Percentiles rank a stretch among this genome's conserved stretches.
Conservation (phyloP, 1,140 invertebrate genomes). For the Lucilia cuprina region DNA sequence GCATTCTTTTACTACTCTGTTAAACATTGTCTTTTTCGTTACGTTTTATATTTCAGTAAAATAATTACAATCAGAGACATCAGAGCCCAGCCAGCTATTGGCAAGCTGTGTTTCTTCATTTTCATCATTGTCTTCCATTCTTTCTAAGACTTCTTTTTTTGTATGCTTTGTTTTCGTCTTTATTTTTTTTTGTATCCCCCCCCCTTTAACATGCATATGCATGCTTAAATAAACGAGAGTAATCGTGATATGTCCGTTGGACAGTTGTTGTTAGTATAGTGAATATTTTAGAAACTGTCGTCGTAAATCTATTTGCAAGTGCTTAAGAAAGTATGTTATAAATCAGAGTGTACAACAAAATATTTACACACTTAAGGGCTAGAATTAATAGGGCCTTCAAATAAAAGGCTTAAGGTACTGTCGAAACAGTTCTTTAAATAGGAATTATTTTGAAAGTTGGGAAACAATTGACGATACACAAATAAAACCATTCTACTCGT, state of each 20-base stretch:
- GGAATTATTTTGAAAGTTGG: no score
- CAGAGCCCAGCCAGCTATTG: neutral
- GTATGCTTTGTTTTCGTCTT: neutral
- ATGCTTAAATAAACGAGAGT: constrained; percentile 32
- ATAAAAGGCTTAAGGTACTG: no score
- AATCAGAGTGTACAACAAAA: constrained; percentile 33
- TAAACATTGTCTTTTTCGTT: no score
- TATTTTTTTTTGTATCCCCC: constrained; percentile 4
- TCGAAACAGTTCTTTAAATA: no score
- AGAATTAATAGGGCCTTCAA: neutral
- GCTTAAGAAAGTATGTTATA: constrained; percentile 37
- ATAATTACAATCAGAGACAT: neutral
- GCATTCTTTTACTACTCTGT: no score
- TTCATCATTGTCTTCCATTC: neutral
- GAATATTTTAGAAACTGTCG: constrained; percentile 34
- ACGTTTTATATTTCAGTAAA: neutral
- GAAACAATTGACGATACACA: no score
- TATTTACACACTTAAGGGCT: neutral
- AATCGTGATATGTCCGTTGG: neutral
- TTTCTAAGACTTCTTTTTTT: neutral
- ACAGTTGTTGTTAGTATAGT: constrained; percentile 30
- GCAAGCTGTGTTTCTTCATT: neutral
- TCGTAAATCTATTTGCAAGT: constrained; percentile 37
- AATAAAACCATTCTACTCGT: no score
- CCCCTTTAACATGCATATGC: neutral